phyloP scores from a whole-genome alignment of 2,888 invertebrate species.

The Laothoe populi region DNA sequence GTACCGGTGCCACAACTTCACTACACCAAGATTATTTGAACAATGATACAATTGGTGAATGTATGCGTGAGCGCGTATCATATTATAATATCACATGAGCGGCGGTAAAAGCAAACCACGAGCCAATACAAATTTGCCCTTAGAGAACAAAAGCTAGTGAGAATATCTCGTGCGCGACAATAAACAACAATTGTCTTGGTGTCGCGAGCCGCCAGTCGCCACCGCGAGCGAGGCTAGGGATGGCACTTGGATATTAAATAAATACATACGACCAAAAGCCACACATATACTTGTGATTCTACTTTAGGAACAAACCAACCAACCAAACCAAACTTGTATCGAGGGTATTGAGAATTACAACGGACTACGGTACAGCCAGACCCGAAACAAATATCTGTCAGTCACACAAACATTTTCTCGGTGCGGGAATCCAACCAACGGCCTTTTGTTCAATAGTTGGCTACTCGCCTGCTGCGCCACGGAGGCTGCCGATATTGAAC shows the following conservation, averaged over 20 bases:
- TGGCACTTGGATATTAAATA: not conserved
- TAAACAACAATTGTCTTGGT: constrained; percentile 41
- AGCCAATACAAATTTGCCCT: constrained; percentile 45
- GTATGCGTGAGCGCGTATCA: constrained; percentile 25
- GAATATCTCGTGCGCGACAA: constrained; percentile 42
- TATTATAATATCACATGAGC: constrained; percentile 29
- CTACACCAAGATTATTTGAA: not conserved
- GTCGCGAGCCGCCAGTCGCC: constrained; percentile 25
- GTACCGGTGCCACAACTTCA: not conserved
- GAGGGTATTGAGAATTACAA: too few species aligned
- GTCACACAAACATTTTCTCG: too few species aligned
- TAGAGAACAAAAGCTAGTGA: constrained; percentile 48
- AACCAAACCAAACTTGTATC: too few species aligned
- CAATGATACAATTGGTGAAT: not conserved
- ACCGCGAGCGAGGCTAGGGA: not conserved
- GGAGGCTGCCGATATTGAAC: too few species aligned
- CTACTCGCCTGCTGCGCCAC: too few species aligned
- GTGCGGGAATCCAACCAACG: too few species aligned
- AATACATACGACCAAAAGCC: too few species aligned
- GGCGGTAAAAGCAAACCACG: constrained; percentile 36
- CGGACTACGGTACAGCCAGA: too few species aligned
- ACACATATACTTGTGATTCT: too few species aligned
- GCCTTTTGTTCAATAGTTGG: too few species aligned
- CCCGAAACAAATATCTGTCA: too few species aligned
- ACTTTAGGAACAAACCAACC: too few species aligned